A percentile compares a stretch with the other conserved stretches of the same genome.
Evolutionary conservation across 2,888 invertebrate species (phyloP).

Genomic region (Orthosia gothica): DNA sequence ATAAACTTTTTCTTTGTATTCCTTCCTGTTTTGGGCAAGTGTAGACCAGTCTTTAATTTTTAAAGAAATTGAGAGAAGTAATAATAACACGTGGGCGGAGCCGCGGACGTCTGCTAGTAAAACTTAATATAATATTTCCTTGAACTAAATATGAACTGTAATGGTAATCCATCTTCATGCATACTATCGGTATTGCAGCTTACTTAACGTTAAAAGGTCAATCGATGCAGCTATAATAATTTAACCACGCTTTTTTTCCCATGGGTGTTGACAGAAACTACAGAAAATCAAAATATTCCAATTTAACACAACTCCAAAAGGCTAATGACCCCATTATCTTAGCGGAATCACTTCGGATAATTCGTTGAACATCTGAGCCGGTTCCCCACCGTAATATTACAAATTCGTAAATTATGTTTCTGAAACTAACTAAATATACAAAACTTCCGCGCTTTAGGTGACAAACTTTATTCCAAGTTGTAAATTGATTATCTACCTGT

Average conservation of each 20-base stretch:
- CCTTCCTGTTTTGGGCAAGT: too few species aligned
- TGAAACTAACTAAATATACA: slow-evolving; percentile 28
- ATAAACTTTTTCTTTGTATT: too few species aligned
- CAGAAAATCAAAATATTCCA: background rate
- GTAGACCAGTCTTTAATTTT: too few species aligned
- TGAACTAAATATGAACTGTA: too few species aligned
- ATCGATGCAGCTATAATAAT: background rate
- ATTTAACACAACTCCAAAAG: background rate
- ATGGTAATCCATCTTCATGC: background rate
- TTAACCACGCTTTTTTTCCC: background rate
- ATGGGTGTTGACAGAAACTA: too few species aligned
- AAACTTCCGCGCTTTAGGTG: slow-evolving; percentile 16
- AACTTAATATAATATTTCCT: too few species aligned
- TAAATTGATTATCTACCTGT: slow-evolving; percentile 57
- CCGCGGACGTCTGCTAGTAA: too few species aligned
- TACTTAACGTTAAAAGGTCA: too few species aligned
- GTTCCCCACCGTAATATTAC: slow-evolving; percentile 23
- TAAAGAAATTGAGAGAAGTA: too few species aligned
- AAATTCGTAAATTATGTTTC: slow-evolving; percentile 38
- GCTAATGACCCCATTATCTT: background rate
- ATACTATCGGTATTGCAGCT: too few species aligned
- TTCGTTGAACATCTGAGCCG: slow-evolving; percentile 5
- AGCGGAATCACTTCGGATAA: slow-evolving; percentile 1
- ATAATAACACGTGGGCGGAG: too few species aligned
- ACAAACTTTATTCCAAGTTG: slow-evolving; percentile 49